Evolutionary conservation across 2,797 vertebrate species (phyloP).

Genomic region (Takifugu ocellatus): DNA sequence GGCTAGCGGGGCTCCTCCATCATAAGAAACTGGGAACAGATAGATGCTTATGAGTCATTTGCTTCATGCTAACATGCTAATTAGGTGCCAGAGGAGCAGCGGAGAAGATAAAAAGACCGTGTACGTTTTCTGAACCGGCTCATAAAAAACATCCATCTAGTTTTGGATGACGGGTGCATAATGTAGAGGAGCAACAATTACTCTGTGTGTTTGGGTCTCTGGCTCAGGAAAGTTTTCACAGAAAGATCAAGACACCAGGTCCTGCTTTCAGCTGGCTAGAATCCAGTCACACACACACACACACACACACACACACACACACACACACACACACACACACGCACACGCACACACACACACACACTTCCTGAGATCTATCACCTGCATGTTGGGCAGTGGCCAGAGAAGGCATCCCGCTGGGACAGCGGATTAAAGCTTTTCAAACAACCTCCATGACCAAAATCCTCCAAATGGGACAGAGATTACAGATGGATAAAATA

Average conservation of each 20-base stretch:
- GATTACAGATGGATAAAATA: slow-evolving; percentile 50
- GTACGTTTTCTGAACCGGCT: slow-evolving; percentile 52
- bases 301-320: slow-evolving; percentile 11
- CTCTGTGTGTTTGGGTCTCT: slow-evolving; percentile 56
- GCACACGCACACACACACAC: slow-evolving; percentile 34
- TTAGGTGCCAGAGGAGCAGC: slow-evolving; percentile 47
- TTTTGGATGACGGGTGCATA: slow-evolving; percentile 44
- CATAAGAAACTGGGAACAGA: slow-evolving; percentile 56
- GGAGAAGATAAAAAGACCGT: slow-evolving; percentile 39
- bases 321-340: slow-evolving; percentile 34
- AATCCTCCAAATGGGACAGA: slow-evolving; percentile 60
- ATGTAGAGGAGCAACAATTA: slow-evolving; percentile 54
- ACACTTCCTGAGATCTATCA: slow-evolving; percentile 58
- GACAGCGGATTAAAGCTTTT: slow-evolving; percentile 67
- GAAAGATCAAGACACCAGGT: slow-evolving; percentile 57
- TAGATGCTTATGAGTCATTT: slow-evolving; percentile 55
- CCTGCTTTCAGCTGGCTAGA: slow-evolving; percentile 58
- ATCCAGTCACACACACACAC: slow-evolving; percentile 54
- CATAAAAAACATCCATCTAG: slow-evolving; percentile 44
- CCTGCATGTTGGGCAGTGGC: slow-evolving; percentile 57
- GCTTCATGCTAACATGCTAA: slow-evolving; percentile 64
- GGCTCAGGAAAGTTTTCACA: slow-evolving; percentile 60
- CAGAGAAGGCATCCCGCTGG: slow-evolving; percentile 49
- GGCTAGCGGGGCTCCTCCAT: slow-evolving; percentile 42
- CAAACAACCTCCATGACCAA: slow-evolving; percentile 56